These are phyloP conservation scores for Dendrolimus kikuchii DNA, from an alignment of 1,140 invertebrate species.

Conservation along the genomic window DNA sequence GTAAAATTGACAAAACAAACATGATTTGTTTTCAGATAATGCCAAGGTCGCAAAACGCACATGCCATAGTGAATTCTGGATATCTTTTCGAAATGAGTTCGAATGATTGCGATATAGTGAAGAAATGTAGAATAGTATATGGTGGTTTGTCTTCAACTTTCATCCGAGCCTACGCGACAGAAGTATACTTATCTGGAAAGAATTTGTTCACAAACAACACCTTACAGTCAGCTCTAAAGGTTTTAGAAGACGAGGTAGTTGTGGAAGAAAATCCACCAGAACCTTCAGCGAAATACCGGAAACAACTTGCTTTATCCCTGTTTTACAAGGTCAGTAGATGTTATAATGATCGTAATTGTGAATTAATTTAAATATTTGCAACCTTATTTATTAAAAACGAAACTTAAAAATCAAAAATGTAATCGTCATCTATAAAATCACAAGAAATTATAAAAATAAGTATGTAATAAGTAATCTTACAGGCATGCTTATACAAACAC, in stretches of 20 bases:
- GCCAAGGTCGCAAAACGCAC: conserved; percentile 31
- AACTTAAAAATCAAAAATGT: no score
- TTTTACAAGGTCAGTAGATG: conserved; percentile 74
- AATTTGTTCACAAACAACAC: conserved; percentile 60
- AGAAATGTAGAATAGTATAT: conserved; percentile 55
- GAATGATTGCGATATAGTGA: conserved; percentile 12
- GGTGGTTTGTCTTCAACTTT: conserved; percentile 80
- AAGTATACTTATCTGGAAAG: conserved; percentile 71
- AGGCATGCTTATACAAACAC: no score
- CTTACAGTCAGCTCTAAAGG: conserved; percentile 66
- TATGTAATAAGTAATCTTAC: no score
- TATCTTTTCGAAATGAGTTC: conserved; percentile 24
- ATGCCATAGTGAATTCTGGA: conserved; percentile 31
- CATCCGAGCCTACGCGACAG: conserved; percentile 72
- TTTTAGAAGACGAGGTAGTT: conserved; percentile 72
- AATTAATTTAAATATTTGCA: no score
- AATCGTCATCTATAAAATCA: no score
- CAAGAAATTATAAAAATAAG: no score
- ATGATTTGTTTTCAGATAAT: conserved; percentile 21
- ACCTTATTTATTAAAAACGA: no score
- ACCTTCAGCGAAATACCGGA: conserved; percentile 74
- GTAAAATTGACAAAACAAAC: neutral
- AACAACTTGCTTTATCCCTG: conserved; percentile 71
- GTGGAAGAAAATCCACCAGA: conserved; percentile 73
- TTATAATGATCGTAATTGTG: neutral